phyloP scores from a whole-genome alignment of 2,888 invertebrate species.

The Microctonus hyperodae region DNA sequence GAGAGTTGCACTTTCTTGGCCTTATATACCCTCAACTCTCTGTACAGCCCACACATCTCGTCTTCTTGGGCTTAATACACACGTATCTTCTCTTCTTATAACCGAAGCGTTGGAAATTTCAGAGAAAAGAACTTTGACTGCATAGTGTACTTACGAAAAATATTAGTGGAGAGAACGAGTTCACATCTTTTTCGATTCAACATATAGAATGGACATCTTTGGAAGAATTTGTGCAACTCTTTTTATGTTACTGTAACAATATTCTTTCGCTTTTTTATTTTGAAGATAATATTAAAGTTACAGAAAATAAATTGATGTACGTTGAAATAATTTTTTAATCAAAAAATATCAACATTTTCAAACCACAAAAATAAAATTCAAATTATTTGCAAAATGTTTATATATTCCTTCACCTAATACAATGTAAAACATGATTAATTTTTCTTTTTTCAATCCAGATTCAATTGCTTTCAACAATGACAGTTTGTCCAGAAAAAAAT shows the following conservation, averaged over 20 bases:
- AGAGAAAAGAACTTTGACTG: constrained; percentile 6
- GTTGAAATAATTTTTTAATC: no score
- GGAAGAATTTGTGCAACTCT: constrained; percentile 7
- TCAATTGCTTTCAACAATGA: no score
- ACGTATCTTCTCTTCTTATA: constrained; percentile 5
- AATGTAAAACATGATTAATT: no score
- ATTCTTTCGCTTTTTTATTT: no score
- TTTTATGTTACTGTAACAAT: not conserved
- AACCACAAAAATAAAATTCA: no score
- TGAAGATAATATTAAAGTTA: no score
- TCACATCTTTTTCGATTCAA: not conserved
- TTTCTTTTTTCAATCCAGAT: no score
- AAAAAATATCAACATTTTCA: no score
- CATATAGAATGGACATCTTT: constrained; percentile 13
- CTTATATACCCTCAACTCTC: constrained; percentile 20
- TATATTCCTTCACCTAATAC: no score
- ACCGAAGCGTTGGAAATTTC: constrained; percentile 27
- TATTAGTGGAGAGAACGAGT: constrained; percentile 1
- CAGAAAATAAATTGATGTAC: no score
- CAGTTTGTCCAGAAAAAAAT: no score
- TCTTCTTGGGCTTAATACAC: constrained; percentile 10
- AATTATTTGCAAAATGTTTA: no score
- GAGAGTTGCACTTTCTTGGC: constrained; percentile 28
- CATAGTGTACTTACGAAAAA: constrained; percentile 3
- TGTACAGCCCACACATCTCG: constrained; percentile 5